Evolutionary conservation across 2,888 invertebrate species (phyloP), one percentile per base, ranked within the genome.

Genomic region (Molanna angustata): DNA sequence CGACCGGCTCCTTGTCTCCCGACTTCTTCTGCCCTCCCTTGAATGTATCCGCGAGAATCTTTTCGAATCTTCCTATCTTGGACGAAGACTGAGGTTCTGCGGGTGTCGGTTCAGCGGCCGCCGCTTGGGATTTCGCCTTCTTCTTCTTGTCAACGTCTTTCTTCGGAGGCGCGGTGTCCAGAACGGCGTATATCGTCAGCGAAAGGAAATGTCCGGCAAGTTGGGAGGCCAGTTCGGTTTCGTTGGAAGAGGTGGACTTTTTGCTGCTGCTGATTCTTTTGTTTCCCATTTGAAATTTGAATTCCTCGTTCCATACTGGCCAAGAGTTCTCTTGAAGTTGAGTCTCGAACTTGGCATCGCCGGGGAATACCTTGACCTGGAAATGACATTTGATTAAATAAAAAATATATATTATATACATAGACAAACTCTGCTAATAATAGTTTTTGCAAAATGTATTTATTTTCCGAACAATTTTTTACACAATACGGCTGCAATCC

Each of bases 271-370:
- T 73, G 1, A 63, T 65, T 60, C 80, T 80, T 65, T 80, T 80
- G 55, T 71, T 80, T 62, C 76, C 76, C 55, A 88, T 63, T 39
- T 79, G 79, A 67, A 89, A 89, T 62, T 79, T 80, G 64, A 88
- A 88, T 59, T 85, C 86, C 70, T 89, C 86, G 66, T 90, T 88
- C 79, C 86, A 88, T 49, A 83, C 82, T 0, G 90, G 89, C 87
- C 88, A 88, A 1, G 88, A 85, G 64, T 84, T 86, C 61, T 85
- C 85, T 65, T 84, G 85, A 61, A 85, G 72, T 49, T 83, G 79
- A 17, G 88, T 88, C 69, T 90, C 90, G 65, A 79, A 85, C 68
- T 88, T 87, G 60, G 83, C 84, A 62, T 84, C 84, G 7, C 86
- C 86, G 1, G 90, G 90, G 66, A 88, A 86, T 37, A 89, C 69